Evolutionary conservation across 2,797 vertebrate species (phyloP).

Genomic region (Sphenodon punctatus): DNA sequence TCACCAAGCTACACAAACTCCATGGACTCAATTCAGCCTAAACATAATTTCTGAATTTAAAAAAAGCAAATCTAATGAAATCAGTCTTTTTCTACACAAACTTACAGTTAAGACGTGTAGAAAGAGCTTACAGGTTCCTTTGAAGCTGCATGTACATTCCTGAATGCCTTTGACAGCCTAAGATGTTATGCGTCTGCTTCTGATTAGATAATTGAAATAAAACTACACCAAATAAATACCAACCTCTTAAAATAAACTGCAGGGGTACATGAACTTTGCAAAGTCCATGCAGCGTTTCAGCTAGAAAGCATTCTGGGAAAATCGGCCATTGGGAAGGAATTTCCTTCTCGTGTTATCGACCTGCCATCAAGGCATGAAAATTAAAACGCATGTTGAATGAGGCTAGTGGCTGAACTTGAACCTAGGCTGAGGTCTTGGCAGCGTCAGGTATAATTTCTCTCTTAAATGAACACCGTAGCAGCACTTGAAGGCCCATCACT

Average conservation of each 20-base stretch:
- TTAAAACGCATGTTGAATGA: background rate
- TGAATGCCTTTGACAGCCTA: slow-evolving; percentile 67
- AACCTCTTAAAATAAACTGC: slow-evolving; percentile 70
- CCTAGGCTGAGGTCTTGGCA: slow-evolving; percentile 3
- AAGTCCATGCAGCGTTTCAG: slow-evolving; percentile 59
- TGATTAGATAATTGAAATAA: slow-evolving; percentile 80
- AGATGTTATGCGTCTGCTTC: slow-evolving; percentile 74
- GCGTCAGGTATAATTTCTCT: background rate
- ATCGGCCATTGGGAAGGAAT: slow-evolving; percentile 50
- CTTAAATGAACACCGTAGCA: background rate
- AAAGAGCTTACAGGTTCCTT: slow-evolving; percentile 71
- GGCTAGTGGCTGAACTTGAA: slow-evolving; percentile 28
- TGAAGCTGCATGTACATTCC: slow-evolving; percentile 76
- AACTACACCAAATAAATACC: slow-evolving; percentile 73
- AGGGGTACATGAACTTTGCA: slow-evolving; percentile 56
- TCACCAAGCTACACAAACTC: slow-evolving; percentile 49
- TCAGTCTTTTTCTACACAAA: slow-evolving; percentile 65
- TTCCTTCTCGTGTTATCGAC: slow-evolving; percentile 14
- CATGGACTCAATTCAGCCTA: slow-evolving; percentile 44
- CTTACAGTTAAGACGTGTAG: slow-evolving; percentile 65
- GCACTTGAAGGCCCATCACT: background rate
- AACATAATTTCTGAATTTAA: slow-evolving; percentile 63
- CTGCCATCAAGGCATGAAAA: background rate
- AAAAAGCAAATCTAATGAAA: slow-evolving; percentile 73
- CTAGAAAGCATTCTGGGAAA: slow-evolving; percentile 52